Evolutionary conservation across 2,797 vertebrate species (phyloP).

Genomic region (Distichodus sexfasciatus): DNA sequence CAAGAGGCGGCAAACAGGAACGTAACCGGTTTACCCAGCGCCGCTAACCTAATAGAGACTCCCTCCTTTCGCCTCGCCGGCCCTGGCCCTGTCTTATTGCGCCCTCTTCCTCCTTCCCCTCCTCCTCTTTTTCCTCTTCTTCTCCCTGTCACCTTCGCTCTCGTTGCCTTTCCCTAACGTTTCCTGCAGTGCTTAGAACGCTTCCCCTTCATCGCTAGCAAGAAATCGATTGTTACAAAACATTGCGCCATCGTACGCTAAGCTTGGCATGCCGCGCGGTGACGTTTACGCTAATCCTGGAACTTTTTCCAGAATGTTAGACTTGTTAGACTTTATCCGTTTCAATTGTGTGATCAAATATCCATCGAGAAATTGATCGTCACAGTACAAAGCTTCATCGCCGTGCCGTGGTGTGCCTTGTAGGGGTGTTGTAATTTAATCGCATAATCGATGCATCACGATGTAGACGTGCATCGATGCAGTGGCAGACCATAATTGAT

Average conservation of each 20-base stretch:
- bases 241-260: conserved; percentile 25
- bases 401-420: too few species aligned
- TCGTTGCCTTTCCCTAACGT: conserved; percentile 57
- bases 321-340: too few species aligned
- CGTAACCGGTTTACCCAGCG: conserved; percentile 67
- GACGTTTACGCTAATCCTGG: too few species aligned
- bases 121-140: conserved; percentile 40
- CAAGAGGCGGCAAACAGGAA: conserved; percentile 56
- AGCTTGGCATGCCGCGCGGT: too few species aligned
- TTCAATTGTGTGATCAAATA: too few species aligned
- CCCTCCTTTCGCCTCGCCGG: conserved; percentile 48
- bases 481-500: too few species aligned
- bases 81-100: conserved; percentile 60
- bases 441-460: too few species aligned
- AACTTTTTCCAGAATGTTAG: too few species aligned
- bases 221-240: conserved; percentile 50
- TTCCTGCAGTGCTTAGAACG: conserved; percentile 52
- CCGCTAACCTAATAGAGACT: conserved; percentile 65
- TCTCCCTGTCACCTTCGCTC: conserved; percentile 56
- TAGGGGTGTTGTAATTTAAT: too few species aligned
- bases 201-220: conserved; percentile 43
- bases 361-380: conserved; percentile 52
- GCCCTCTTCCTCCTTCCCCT: conserved; percentile 37
- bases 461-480: too few species aligned
- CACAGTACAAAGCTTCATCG: conserved; percentile 26